Evolutionary conservation across 2,113 vertebrate genomes (phyloP).

Genomic region (Azemiops feae): DNA sequence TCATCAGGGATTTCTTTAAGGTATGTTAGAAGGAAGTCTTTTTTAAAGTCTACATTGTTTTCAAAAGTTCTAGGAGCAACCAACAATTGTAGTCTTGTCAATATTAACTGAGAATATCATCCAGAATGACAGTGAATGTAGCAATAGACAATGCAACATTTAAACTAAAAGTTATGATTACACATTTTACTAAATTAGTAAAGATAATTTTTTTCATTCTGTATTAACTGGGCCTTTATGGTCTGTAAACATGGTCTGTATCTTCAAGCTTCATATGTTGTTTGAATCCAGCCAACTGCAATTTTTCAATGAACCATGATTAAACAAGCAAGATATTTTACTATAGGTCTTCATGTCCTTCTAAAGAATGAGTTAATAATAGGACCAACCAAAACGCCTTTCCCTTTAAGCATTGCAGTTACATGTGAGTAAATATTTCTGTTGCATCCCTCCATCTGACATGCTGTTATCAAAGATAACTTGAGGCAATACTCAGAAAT

Average conservation of each 20-base stretch:
- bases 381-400: neutral
- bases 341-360: neutral
- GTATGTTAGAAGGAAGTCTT: neutral
- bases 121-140: neutral
- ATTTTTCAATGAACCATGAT: neutral
- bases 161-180: neutral
- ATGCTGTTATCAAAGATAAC: neutral
- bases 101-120: neutral
- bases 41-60: neutral
- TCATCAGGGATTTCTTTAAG: neutral
- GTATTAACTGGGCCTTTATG: neutral
- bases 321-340: neutral
- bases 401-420: neutral
- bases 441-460: neutral
- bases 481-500: neutral
- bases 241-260: neutral
- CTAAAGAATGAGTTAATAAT: neutral
- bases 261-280: neutral
- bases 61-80: neutral
- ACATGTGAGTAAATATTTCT: neutral
- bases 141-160: neutral
- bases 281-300: neutral
- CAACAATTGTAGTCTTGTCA: neutral
- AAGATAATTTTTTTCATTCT: neutral
- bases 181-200: neutral